These are phyloP conservation scores for Cephus pygmeus DNA, from an alignment of 2,888 invertebrate genomes.

Conservation along the genomic window DNA sequence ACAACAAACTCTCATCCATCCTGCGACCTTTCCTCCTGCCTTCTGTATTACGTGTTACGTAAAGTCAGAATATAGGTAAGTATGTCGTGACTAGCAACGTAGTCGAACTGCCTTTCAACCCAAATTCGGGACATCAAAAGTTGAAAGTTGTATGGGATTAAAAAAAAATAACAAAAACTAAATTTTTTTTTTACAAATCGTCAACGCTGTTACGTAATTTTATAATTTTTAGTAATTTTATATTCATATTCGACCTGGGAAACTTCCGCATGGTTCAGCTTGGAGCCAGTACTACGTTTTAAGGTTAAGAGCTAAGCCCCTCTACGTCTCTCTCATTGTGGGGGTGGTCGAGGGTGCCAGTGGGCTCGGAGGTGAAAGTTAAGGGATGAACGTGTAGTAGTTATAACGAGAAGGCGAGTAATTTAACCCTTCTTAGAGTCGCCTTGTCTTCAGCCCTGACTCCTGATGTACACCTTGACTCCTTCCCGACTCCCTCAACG, in stretches of 20 bases:
- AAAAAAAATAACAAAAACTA: neutral
- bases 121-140: neutral
- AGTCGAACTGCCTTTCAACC: constrained; percentile 14
- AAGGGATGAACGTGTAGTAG: constrained; percentile 34
- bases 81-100: constrained; percentile 12
- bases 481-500: constrained; percentile 19
- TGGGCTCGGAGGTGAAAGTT: constrained; percentile 21
- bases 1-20: constrained; percentile 20
- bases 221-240: neutral
- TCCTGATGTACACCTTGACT: neutral
- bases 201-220: neutral
- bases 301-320: neutral
- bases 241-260: neutral
- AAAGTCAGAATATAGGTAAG: constrained; percentile 20
- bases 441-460: constrained; percentile 45
- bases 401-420: constrained; percentile 52
- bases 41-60: constrained; percentile 16
- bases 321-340: neutral
- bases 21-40: constrained; percentile 24
- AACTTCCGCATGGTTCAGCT: neutral
- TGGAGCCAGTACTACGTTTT: neutral
- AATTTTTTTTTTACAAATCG: neutral
- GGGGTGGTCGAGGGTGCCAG: constrained; percentile 11
- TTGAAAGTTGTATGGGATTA: constrained; percentile 12
- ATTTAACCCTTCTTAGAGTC: constrained; percentile 57